Evolutionary conservation across 92 coral and sea anemone genomes (phyloP).

Genomic region (Epizoanthus fatuus): DNA sequence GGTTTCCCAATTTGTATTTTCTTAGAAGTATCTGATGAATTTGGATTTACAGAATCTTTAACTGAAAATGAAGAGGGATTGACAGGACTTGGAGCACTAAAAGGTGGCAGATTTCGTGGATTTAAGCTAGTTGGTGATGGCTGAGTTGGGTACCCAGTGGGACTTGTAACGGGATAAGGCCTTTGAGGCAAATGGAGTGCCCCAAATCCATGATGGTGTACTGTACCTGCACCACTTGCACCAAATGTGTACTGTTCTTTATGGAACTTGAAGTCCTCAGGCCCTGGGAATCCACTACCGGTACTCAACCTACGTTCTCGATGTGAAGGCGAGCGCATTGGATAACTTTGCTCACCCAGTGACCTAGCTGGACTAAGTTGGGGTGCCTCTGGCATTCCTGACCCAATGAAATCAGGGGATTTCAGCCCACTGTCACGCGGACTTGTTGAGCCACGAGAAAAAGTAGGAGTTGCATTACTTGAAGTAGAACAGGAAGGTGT

Average conservation of each 20-base stretch:
- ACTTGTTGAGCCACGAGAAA: slow-evolving; percentile 75
- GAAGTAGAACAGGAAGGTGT: slow-evolving; percentile 99
- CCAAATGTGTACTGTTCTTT: slow-evolving; percentile 81
- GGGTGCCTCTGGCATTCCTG: slow-evolving; percentile 81
- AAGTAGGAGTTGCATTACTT: slow-evolving; percentile 80
- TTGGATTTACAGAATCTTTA: slow-evolving; percentile 68
- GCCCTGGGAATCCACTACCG: slow-evolving; percentile 55
- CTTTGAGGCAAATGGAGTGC: slow-evolving; percentile 70
- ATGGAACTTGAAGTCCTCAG: slow-evolving; percentile 69
- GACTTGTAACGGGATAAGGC: slow-evolving; percentile 77
- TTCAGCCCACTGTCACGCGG: slow-evolving; percentile 74
- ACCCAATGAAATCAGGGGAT: slow-evolving; percentile 90
- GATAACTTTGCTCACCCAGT: slow-evolving; percentile 79
- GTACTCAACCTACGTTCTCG: slow-evolving; percentile 64
- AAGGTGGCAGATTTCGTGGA: slow-evolving; percentile 74
- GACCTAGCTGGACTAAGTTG: slow-evolving; percentile 90
- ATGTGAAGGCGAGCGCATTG: slow-evolving; percentile 79
- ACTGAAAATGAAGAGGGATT: slow-evolving; percentile 75
- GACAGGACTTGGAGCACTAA: slow-evolving; percentile 69
- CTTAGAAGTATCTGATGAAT: slow-evolving; percentile 39
- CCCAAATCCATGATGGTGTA: slow-evolving; percentile 92
- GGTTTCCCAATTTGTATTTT: slow-evolving; percentile 63
- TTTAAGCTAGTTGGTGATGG: slow-evolving; percentile 71
- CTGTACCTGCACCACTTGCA: slow-evolving; percentile 89
- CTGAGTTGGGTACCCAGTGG: slow-evolving; percentile 82